These are phyloP conservation scores for Xestoiulus laeticollis DNA, from an alignment of 2,888 invertebrate species.

Conservation along the genomic window DNA sequence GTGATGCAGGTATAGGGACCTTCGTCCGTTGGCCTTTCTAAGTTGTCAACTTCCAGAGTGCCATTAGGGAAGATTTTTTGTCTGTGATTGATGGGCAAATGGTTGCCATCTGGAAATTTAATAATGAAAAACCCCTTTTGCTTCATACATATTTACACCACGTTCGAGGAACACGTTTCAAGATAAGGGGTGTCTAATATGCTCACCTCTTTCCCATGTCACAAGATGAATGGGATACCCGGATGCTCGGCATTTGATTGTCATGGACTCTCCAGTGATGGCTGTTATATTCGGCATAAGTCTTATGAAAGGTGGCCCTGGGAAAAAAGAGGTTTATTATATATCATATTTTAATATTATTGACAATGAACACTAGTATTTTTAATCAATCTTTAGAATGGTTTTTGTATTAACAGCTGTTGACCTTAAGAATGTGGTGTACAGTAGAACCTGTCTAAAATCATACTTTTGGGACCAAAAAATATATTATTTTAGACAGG, in stretches of 20 bases:
- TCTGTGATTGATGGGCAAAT: conserved; percentile 64
- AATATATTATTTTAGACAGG: too few species aligned
- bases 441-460: too few species aligned
- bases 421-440: too few species aligned
- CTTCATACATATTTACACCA: conserved; percentile 44
- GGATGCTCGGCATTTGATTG: conserved; percentile 81
- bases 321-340: neutral
- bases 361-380: too few species aligned
- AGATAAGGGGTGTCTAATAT: neutral
- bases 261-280: conserved; percentile 78
- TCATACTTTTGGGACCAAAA: too few species aligned
- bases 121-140: neutral
- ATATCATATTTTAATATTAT: too few species aligned
- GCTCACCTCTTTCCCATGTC: conserved; percentile 77
- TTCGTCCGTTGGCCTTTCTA: conserved; percentile 70
- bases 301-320: conserved; percentile 81
- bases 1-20: conserved; percentile 82
- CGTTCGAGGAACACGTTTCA: neutral
- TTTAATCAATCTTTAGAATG: too few species aligned
- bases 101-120: conserved; percentile 59
- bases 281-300: conserved; percentile 83
- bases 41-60: conserved; percentile 64
- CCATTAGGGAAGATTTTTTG: conserved; percentile 66
- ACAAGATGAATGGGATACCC: conserved; percentile 83
- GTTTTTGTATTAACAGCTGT: too few species aligned